phyloP scores from a whole-genome alignment of 2,888 invertebrate species.

The Stenodera caucasica region DNA sequence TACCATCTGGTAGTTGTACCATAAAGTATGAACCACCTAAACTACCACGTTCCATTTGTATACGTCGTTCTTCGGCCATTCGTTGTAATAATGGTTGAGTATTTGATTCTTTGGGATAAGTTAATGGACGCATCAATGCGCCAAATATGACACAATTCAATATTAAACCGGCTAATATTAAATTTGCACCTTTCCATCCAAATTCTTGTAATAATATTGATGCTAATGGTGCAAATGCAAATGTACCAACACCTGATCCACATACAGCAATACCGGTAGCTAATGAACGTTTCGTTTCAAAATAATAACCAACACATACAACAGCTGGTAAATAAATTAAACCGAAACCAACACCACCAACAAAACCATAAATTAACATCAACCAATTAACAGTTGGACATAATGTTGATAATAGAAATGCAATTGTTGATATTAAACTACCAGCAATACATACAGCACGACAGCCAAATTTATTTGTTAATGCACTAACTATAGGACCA shows the following conservation, averaged over 20 bases:
- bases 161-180: slow-evolving; percentile 80
- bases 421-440: slow-evolving; percentile 71
- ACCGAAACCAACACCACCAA: slow-evolving; percentile 83
- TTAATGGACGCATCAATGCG: slow-evolving; percentile 75
- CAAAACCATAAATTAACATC: slow-evolving; percentile 79
- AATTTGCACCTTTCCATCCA: slow-evolving; percentile 80
- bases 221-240: slow-evolving; percentile 80
- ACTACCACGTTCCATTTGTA: slow-evolving; percentile 89
- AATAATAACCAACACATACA: slow-evolving; percentile 88
- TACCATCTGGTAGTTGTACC: slow-evolving; percentile 88
- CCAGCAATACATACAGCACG: slow-evolving; percentile 77
- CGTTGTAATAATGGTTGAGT: slow-evolving; percentile 75
- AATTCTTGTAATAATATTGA: slow-evolving; percentile 74
- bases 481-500: slow-evolving; percentile 81
- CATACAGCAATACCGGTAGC: slow-evolving; percentile 87
- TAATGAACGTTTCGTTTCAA: slow-evolving; percentile 79
- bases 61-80: slow-evolving; percentile 90
- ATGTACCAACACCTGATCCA: slow-evolving; percentile 87
- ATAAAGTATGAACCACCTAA: slow-evolving; percentile 62
- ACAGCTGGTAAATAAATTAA: slow-evolving; percentile 89
- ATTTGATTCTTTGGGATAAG: slow-evolving; percentile 64
- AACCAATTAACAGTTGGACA: slow-evolving; percentile 75
- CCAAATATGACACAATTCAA: slow-evolving; percentile 82
- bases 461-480: slow-evolving; percentile 83
- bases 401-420: slow-evolving; percentile 77